phyloP scores from a whole-genome alignment of 2,888 invertebrate species.

The Amphipyra berbera region DNA sequence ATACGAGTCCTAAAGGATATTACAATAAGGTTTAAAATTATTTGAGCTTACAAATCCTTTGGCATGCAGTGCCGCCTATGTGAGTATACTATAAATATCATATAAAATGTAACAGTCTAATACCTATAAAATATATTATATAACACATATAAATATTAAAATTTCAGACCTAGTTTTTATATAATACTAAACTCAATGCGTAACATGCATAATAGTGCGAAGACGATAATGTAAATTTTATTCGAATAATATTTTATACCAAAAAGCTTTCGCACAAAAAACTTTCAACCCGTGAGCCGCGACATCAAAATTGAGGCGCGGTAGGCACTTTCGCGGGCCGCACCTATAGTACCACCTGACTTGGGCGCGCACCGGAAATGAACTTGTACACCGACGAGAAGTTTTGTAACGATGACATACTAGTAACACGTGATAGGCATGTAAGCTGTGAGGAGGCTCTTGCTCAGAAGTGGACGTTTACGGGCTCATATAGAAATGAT shows the following conservation, averaged over 20 bases:
- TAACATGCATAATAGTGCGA: too few species aligned
- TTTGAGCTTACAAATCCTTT: too few species aligned
- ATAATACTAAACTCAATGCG: neutral
- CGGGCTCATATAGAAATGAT: too few species aligned
- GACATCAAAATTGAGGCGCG: conserved; percentile 47
- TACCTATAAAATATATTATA: too few species aligned
- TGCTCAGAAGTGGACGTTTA: too few species aligned
- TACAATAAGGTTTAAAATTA: too few species aligned
- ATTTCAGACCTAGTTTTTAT: neutral
- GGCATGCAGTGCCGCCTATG: too few species aligned
- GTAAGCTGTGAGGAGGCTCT: neutral
- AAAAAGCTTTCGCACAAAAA: conserved; percentile 13
- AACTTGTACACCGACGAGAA: conserved; percentile 36
- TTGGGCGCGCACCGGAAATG: conserved; percentile 51
- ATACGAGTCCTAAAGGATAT: too few species aligned
- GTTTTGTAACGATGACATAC: conserved; percentile 55
- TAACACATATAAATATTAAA: too few species aligned
- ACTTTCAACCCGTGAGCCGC: conserved; percentile 42
- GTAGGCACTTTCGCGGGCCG: conserved; percentile 60
- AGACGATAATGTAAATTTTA: neutral
- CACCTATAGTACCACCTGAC: conserved; percentile 54
- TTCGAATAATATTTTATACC: neutral
- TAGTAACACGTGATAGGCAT: conserved; percentile 31
- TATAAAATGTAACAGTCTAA: too few species aligned
- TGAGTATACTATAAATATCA: too few species aligned